phyloP scores from a whole-genome alignment of 2,888 invertebrate genomes.

The Junonia oenone region DNA sequence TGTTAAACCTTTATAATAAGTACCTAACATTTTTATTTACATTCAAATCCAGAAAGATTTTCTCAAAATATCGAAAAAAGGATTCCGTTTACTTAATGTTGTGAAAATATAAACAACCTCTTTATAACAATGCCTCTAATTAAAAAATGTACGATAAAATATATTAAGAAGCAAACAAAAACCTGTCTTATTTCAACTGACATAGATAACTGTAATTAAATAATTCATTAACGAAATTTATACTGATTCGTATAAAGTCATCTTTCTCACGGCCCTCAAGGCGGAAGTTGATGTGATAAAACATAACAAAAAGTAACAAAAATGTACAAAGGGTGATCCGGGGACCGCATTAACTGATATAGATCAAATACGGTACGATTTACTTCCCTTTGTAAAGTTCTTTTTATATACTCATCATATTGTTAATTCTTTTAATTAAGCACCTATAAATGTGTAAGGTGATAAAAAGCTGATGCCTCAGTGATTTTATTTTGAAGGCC shows the following conservation, averaged over 20 bases:
- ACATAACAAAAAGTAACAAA: slow-evolving; percentile 5
- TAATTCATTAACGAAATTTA: slow-evolving; percentile 19
- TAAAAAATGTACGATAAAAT: background rate
- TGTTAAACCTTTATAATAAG: too few relatives aligned
- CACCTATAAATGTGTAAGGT: background rate
- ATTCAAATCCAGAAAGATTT: too few relatives aligned
- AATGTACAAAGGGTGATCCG: slow-evolving; percentile 22
- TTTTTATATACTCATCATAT: background rate
- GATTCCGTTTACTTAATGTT: background rate
- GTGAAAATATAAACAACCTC: background rate
- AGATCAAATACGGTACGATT: slow-evolving; percentile 25
- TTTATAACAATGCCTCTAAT: background rate
- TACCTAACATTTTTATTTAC: too few relatives aligned
- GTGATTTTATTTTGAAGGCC: too few relatives aligned
- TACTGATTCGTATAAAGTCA: slow-evolving; percentile 5
- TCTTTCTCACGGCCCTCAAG: slow-evolving; percentile 22
- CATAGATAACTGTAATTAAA: slow-evolving; percentile 12
- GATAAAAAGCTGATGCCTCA: too few relatives aligned
- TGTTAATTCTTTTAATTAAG: background rate
- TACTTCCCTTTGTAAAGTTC: background rate
- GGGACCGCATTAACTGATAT: slow-evolving; percentile 33
- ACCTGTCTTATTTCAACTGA: background rate
- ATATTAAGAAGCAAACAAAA: background rate
- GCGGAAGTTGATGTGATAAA: slow-evolving; percentile 12
- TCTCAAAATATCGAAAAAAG: background rate